A percentile compares a stretch with the other conserved stretches of the same genome.
phyloP scores from a whole-genome alignment of 2,113 vertebrate genomes.

The Serilophus lunatus region DNA sequence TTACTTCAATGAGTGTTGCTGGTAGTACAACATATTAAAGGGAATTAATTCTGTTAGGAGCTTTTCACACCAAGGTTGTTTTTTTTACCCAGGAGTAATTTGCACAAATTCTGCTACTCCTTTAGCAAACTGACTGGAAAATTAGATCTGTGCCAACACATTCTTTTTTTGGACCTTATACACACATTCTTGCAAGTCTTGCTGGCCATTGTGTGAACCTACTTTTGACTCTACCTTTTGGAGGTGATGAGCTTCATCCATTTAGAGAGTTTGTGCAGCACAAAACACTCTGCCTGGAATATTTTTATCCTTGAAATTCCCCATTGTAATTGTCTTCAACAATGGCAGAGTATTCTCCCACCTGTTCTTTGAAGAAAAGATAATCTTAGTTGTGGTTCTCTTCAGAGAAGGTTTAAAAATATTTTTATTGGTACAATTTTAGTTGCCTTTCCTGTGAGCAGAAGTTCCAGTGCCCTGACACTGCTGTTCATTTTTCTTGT shows the following conservation, averaged over 20 bases:
- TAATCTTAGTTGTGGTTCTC: neutral
- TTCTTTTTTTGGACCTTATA: neutral
- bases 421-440: neutral
- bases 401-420: neutral
- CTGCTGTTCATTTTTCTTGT: neutral
- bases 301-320: neutral
- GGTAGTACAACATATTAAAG: constrained; percentile 11
- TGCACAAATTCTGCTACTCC: neutral
- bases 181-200: neutral
- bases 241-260: neutral
- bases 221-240: neutral
- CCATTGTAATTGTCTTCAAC: neutral
- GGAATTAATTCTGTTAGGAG: neutral
- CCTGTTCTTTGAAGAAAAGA: neutral
- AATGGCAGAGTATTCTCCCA: neutral
- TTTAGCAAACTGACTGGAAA: neutral
- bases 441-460: neutral
- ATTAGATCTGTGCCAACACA: neutral
- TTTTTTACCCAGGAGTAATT: neutral
- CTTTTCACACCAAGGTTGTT: neutral
- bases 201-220: neutral
- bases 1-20: neutral
- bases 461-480: neutral
- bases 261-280: neutral
- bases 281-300: neutral